Evolutionary conservation across 2,797 vertebrate genomes (phyloP), one percentile per base, ranked within the genome.

Genomic region (Leucoraja ocellata): DNA sequence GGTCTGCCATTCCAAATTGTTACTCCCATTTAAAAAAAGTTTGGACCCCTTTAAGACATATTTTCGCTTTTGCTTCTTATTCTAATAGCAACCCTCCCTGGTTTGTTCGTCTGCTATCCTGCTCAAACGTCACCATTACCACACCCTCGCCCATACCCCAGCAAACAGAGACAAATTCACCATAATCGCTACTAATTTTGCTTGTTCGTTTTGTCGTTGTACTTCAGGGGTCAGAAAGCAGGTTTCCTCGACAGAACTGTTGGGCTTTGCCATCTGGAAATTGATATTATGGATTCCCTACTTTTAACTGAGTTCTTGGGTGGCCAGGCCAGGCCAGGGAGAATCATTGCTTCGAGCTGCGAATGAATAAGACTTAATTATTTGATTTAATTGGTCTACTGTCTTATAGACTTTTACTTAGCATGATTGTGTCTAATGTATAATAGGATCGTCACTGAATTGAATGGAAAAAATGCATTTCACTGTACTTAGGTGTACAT

Each of bases 281-380:
- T 93, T 83, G 63, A 32, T 39, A 63, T 93, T 36, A 86, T 77
- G 68, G 58, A 91, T 79, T 77, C 73, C 65, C 86, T 91, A 78
- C 79, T 25, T n/a, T 39, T 93, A 93, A 88, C 54, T 63, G 71
- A 25, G 71, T 36, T 73, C 46, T 14, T 92, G 90, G 90, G 90
- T 92, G 90, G 90, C 76, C 54, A 81, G 4, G 78, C 93, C 83
- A 68, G 32, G 32, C 32, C 32, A 32, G 32, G 32, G 32, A 25
- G 90, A 92, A 25, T 74, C 93, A 91, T 93, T 94, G 93, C 65
- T 93, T 93, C 93, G 93, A 58, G 13, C 74, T 91, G 94, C 93
- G 81, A 93, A 94, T 94, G 93, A 94, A 94, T 95, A 93, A 92
- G 23, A 54, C 39, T 4, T 4, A 39, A 46, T 46, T 28, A 92